Percentiles rank a stretch among this genome's conserved stretches.
These are phyloP conservation scores for Glossophaga mutica DNA, from an alignment of 2,797 vertebrate genomes.

Conservation along the genomic window DNA sequence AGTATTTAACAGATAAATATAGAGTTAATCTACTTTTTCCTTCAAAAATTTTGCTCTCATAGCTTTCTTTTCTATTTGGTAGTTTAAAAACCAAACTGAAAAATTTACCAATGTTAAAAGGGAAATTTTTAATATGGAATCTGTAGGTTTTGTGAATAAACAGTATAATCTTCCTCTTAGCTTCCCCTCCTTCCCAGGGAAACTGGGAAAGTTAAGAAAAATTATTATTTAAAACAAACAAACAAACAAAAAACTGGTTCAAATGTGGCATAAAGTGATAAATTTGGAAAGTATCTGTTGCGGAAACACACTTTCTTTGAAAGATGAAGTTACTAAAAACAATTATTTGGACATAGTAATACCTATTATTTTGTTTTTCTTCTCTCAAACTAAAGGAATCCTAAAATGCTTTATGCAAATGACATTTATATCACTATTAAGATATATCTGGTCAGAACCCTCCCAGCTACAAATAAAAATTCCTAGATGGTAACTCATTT, in stretches of 20 bases:
- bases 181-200: background rate
- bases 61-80: constrained; percentile 32
- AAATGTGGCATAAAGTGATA: constrained; percentile 17
- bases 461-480: background rate
- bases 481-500: constrained; percentile 1
- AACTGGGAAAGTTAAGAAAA: background rate
- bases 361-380: background rate
- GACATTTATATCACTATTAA: background rate
- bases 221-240: background rate
- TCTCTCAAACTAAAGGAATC: constrained; percentile 48
- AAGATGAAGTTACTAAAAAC: constrained; percentile 46
- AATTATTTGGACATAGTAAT: constrained; percentile 25
- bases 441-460: background rate
- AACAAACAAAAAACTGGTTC: constrained; percentile 1
- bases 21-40: background rate
- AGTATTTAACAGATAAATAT: background rate
- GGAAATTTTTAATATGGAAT: background rate
- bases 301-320: background rate
- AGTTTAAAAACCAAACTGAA: constrained; percentile 44
- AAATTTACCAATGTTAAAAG: constrained; percentile 33
- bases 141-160: constrained; percentile 44
- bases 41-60: constrained; percentile 43
- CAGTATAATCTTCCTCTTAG: constrained; percentile 23
- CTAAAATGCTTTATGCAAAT: constrained; percentile 57
- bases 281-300: background rate